Base-by-base conservation (phyloP, 2,888 invertebrate species). In the Drosophila lacicola region DNA sequence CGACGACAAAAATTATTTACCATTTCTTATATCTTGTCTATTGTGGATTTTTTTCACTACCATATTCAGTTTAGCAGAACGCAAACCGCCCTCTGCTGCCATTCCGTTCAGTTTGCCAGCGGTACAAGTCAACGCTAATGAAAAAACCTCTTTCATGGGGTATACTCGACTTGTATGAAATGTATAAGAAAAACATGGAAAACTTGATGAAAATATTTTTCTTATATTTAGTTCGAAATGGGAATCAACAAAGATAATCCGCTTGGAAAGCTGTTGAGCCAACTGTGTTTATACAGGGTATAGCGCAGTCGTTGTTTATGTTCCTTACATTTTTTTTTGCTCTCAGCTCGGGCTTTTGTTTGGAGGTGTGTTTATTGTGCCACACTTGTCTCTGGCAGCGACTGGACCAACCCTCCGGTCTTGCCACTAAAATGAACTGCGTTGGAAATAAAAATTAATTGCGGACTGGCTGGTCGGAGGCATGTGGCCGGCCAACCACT, bases 391-490 rank as follows among this genome's bases (percentile, higher is more conserved):
- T 50, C 53, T 29, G 42, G 56, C 54, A 56, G 42, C 54, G 45
- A 49, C 36, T 50, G 49, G 56, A 39, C 13, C 42, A 47, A 45
- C 44, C 46, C 55, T 17, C 46, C 14, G 21, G 8, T 46, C 21
- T 51, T 60, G 42, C 49, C 71, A 56, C 63, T 19, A 53, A 67
- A 67, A 71, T 71, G 66, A 70, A 70, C 70, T 60, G 70, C 50
- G 53, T 54, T 58, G 67, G 42, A 67, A 67, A 77, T 79, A 75
- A 62, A 77, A 79, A 71, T 80, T 80, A 77, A 77, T 79, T 67
- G 57, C 49, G 63, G 34, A 70, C 80, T 19, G 44, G 44, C 36
- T 1, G 36, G 14, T 37, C 21, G 29, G 29, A 11, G 50, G 36
- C 14, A 44, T 55, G 49, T 25, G 51, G 41, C 41, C 21, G 60